phyloP scores from a whole-genome alignment of 2,888 invertebrate species.

The Pristionchus entomophagus region DNA sequence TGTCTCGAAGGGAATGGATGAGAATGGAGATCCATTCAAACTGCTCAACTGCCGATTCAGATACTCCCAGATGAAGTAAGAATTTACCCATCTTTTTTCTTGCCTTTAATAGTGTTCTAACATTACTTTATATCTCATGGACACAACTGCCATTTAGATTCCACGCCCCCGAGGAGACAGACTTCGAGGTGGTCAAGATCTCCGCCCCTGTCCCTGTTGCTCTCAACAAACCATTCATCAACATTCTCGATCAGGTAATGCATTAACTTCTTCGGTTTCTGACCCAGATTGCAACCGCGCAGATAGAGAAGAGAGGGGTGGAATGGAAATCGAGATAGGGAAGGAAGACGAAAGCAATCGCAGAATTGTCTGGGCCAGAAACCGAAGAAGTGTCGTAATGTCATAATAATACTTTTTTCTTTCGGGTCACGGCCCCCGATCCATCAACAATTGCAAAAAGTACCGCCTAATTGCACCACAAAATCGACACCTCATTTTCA shows the following conservation, averaged over 20 bases:
- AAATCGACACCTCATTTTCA: too few species aligned
- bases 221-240: slow-evolving; percentile 76
- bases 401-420: too few species aligned
- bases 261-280: neutral
- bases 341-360: too few species aligned
- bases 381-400: too few species aligned
- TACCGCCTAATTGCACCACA: too few species aligned
- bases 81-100: slow-evolving; percentile 14
- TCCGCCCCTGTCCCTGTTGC: slow-evolving; percentile 69
- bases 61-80: slow-evolving; percentile 51
- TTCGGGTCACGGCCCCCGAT: too few species aligned
- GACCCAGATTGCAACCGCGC: too few species aligned
- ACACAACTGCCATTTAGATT: neutral
- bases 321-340: too few species aligned
- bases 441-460: too few species aligned
- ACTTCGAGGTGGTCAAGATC: slow-evolving; percentile 71
- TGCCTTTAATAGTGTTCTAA: neutral
- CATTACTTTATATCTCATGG: neutral
- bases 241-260: slow-evolving; percentile 74
- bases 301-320: too few species aligned
- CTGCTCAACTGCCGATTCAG: slow-evolving; percentile 46
- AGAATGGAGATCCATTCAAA: slow-evolving; percentile 7
- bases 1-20: neutral
- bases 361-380: too few species aligned
- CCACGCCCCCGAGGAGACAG: slow-evolving; percentile 44